Evolutionary conservation across 2,888 invertebrate genomes (phyloP).

Genomic region (Sinopyrophorus schimmeli): DNA sequence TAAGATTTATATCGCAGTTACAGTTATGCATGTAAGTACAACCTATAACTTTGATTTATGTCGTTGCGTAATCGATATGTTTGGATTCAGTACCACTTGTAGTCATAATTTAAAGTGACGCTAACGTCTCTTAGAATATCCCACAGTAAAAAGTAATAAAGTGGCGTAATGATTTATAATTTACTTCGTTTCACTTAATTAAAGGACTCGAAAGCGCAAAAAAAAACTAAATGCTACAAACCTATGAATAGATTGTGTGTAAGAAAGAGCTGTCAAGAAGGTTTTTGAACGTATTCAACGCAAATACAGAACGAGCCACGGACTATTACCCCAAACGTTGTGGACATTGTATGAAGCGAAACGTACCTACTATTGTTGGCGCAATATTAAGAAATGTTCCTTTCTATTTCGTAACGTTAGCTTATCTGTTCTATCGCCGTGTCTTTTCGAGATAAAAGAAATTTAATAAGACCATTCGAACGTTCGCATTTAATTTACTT

Average conservation of each 20-base stretch:
- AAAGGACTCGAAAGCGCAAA: slow-evolving; percentile 19
- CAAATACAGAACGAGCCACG: slow-evolving; percentile 15
- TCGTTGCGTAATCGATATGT: slow-evolving; percentile 27
- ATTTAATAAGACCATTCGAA: too few relatives aligned
- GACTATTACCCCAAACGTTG: slow-evolving; percentile 2
- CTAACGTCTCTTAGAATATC: slow-evolving; percentile 31
- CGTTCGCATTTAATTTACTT: too few relatives aligned
- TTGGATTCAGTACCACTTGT: slow-evolving; percentile 34
- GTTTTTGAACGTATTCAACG: slow-evolving; percentile 10
- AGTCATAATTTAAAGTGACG: slow-evolving; percentile 32
- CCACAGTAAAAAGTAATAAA: slow-evolving; percentile 35
- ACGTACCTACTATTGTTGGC: slow-evolving; percentile 19
- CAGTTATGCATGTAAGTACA: slow-evolving; percentile 25
- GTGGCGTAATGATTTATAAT: slow-evolving; percentile 33
- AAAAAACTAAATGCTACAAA: slow-evolving; percentile 22
- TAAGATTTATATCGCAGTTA: slow-evolving; percentile 19
- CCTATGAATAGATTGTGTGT: slow-evolving; percentile 22
- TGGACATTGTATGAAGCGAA: slow-evolving; percentile 10
- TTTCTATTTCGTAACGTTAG: too few relatives aligned
- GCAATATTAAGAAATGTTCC: slow-evolving; percentile 8
- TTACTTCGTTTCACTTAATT: slow-evolving; percentile 31
- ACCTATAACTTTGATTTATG: slow-evolving; percentile 29
- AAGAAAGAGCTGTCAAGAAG: slow-evolving; percentile 13
- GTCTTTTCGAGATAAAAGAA: too few relatives aligned
- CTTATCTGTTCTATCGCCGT: too few relatives aligned